A percentile compares a stretch with the other conserved stretches of the same genome.
These are phyloP conservation scores for Rhinolophus ferrumequinum DNA, from an alignment of 2,113 vertebrate species.

Conservation along the genomic window DNA sequence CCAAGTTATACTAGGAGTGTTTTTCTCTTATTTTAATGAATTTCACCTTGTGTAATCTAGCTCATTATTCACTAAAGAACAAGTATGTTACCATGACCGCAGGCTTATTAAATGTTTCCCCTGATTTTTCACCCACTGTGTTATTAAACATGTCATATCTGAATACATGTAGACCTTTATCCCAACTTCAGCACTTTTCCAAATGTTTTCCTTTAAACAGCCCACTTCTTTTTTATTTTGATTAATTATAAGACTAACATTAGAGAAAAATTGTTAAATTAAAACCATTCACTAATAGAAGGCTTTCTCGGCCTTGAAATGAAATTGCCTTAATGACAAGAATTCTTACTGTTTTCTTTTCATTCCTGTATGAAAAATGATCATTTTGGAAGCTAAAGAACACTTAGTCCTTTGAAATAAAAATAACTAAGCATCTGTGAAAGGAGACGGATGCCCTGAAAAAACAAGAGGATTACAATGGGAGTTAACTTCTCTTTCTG, in stretches of 20 bases:
- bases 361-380: slow-evolving; percentile 56
- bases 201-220: slow-evolving; percentile 37
- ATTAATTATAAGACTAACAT: slow-evolving; percentile 52
- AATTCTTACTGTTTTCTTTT: slow-evolving; percentile 61
- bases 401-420: slow-evolving; percentile 60
- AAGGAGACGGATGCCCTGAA: background rate
- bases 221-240: slow-evolving; percentile 46
- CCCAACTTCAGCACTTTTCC: slow-evolving; percentile 43
- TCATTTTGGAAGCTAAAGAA: slow-evolving; percentile 59
- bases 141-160: slow-evolving; percentile 24
- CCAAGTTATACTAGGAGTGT: background rate
- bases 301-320: background rate
- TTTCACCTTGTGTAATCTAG: background rate
- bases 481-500: background rate
- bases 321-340: slow-evolving; percentile 29
- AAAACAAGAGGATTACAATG: background rate
- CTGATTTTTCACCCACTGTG: background rate
- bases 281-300: slow-evolving; percentile 45
- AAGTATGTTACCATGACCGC: background rate
- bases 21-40: slow-evolving; percentile 36
- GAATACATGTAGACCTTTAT: background rate
- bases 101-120: slow-evolving; percentile 52
- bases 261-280: slow-evolving; percentile 16
- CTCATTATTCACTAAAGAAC: slow-evolving; percentile 43
- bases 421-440: slow-evolving; percentile 18